Evolutionary conservation across 2,113 vertebrate species (phyloP), one percentile per base, ranked within the genome.

Genomic region (Dendrocopos noguchii): DNA sequence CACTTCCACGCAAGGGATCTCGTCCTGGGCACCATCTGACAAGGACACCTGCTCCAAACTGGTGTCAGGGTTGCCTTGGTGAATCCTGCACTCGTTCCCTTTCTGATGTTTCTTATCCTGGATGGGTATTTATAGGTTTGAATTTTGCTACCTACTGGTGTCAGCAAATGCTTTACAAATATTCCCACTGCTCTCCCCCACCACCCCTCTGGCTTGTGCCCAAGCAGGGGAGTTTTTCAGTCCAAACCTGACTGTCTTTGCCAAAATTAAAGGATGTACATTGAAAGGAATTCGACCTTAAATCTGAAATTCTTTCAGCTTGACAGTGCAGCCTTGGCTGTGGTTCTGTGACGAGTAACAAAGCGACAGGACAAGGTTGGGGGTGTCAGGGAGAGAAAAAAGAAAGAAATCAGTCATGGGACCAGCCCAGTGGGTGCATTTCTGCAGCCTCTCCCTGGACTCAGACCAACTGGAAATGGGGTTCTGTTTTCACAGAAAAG

Each of bases 111-210:
- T 88, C 83, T 84, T 90, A 22, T 75, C 78, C 67, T 15, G 63
- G 71, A 53, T 59, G 91, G 42, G 36, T 88, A 79, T 93, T 90
- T 79, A 86, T 81, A 91, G 70, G 71, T 84, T 84, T 33, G 80
- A 59, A 55, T 92, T 91, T 80, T 2, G n/a, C 88, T 96, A 88
- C 88, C 83, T 91, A 91, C 86, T 34, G 55, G 71, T 84, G 84
- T 87, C 81, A 88, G 91, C 86, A 92, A 94, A 78, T 25, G 70
- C 92, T 87, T 91, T 88, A 39, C 88, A 66, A 94, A 91, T 46
- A 81, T 79, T 88, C 86, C 92, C 59, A 3, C 72, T 89, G 91
- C 89, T 93, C 56, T 81, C 53, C 34, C 20, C 4, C 76, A 2
- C 18, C 50, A 4, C 47, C 88, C 81, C 76, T 63, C 56, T 19